Base-by-base conservation (phyloP, 1,140 invertebrate species). In the Tetraneura akinire region DNA sequence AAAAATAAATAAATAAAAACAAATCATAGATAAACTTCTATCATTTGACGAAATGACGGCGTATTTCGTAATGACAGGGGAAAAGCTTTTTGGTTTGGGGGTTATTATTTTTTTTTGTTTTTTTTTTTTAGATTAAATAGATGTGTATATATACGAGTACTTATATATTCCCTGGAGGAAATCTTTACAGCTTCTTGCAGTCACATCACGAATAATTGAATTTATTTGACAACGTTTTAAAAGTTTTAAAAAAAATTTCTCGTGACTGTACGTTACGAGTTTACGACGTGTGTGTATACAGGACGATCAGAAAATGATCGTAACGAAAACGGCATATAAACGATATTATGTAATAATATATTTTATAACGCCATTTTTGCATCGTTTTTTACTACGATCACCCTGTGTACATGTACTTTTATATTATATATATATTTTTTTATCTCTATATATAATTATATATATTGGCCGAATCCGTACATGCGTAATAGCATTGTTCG, bases 81-180 rank as follows among this genome's bases (percentile, higher is more conserved):
- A 45, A n/a, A 68, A 68, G 64, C 64, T 68, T 68, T 68, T 68
- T 45, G 64, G n/a, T n/a, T n/a, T n/a, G n/a, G n/a, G n/a, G n/a
- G n/a, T n/a, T n/a, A n/a, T n/a, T n/a, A n/a, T n/a, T n/a, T n/a
- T n/a, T n/a, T n/a, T n/a, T n/a, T n/a, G n/a, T n/a, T n/a, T n/a
- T n/a, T n/a, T n/a, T n/a, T n/a, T 68, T 66, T 66, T 66, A 29
- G n/a, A 29, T 66, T 66, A 37, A 37, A 8, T 42, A n/a, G 10
- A 37, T 32, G 32, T 66, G 6, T 9, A 13, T 18, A 62, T 62
- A 62, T 32, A 62, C 16, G 16, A 0, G 0, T 23, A 2, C n/a
- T 55, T 23, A 57, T 21, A 26, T 57, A n/a, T 13, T 57, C 53
- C 21, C 53, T 0, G 8, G 53, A n/a, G 53, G 9, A 26, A 62